Conservation (phyloP, 2,797 vertebrate genomes). For the Typhlichthys eigenmanni region DNA sequence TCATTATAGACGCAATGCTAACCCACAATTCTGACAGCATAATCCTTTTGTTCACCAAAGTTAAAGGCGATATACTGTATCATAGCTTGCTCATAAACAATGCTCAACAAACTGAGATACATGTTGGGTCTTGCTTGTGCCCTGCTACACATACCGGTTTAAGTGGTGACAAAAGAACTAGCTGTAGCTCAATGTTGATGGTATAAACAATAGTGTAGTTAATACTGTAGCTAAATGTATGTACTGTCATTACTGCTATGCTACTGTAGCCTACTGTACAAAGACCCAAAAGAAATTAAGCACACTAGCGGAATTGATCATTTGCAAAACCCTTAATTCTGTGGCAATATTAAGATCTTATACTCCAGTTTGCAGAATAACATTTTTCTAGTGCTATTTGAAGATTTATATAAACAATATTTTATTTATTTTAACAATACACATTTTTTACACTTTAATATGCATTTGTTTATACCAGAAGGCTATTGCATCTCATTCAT, state of each 20-base stretch:
- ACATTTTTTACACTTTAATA: conserved; percentile 13
- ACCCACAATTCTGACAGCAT: too few species aligned
- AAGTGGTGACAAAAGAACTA: not conserved
- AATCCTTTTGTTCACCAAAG: conserved; percentile 7
- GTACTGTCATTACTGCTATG: conserved; percentile 5
- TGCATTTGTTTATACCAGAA: conserved; percentile 26
- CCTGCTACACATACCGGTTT: conserved; percentile 8
- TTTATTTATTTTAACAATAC: too few species aligned
- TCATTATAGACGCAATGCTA: not conserved
- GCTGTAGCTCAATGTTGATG: not conserved
- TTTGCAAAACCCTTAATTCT: too few species aligned
- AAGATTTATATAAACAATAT: too few species aligned
- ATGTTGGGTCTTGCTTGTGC: conserved; percentile 23
- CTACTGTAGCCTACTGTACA: not conserved
- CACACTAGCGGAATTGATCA: too few species aligned
- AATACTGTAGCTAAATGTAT: not conserved
- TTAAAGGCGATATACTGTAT: conserved; percentile 2
- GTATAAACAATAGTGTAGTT: too few species aligned
- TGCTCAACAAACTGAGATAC: not conserved
- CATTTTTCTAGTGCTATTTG: too few species aligned
- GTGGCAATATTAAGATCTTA: too few species aligned
- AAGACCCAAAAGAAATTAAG: not conserved
- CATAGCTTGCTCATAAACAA: conserved; percentile 22
- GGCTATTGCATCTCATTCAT: not conserved
- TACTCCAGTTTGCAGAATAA: too few species aligned